These are phyloP conservation scores for Macquaria ambigua DNA, from an alignment of 2,113 vertebrate genomes.

Conservation along the genomic window DNA sequence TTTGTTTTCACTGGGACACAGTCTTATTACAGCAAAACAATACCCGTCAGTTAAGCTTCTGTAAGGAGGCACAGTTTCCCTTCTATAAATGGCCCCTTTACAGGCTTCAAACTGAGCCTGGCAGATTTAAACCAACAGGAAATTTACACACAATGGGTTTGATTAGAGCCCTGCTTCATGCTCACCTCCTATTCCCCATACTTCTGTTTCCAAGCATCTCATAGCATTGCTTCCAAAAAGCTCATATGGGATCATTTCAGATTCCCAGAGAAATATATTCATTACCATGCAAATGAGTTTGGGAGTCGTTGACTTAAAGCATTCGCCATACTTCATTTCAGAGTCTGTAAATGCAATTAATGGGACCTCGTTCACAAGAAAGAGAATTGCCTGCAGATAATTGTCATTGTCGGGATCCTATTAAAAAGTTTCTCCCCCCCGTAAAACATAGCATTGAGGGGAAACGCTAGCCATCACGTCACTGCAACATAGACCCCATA, in stretches of 20 bases:
- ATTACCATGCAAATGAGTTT: slow-evolving; percentile 89
- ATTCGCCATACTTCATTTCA: slow-evolving; percentile 86
- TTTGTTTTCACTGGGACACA: slow-evolving; percentile 51
- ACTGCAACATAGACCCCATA: slow-evolving; percentile 68
- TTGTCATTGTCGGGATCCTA: slow-evolving; percentile 85
- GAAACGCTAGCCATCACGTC: slow-evolving; percentile 55
- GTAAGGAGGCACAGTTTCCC: slow-evolving; percentile 38
- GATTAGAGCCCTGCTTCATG: slow-evolving; percentile 64
- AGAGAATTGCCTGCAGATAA: slow-evolving; percentile 84
- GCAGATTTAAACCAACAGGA: slow-evolving; percentile 63
- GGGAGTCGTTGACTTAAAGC: slow-evolving; percentile 83
- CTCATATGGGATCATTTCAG: slow-evolving; percentile 76
- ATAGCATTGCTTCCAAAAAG: slow-evolving; percentile 62
- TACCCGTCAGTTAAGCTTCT: slow-evolving; percentile 45
- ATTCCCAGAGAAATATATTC: slow-evolving; percentile 85
- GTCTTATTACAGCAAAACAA: slow-evolving; percentile 52
- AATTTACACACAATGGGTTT: slow-evolving; percentile 70
- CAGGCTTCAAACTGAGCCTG: slow-evolving; percentile 56
- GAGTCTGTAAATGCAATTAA: slow-evolving; percentile 89
- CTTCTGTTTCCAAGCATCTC: slow-evolving; percentile 64
- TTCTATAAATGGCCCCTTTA: slow-evolving; percentile 57
- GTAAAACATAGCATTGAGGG: slow-evolving; percentile 64
- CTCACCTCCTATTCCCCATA: slow-evolving; percentile 71
- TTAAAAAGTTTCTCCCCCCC: slow-evolving; percentile 78
- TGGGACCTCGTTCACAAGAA: slow-evolving; percentile 84